Evolutionary conservation across 2,797 vertebrate genomes (phyloP), one percentile per base, ranked within the genome.

Genomic region (Myripristis jacobus): DNA sequence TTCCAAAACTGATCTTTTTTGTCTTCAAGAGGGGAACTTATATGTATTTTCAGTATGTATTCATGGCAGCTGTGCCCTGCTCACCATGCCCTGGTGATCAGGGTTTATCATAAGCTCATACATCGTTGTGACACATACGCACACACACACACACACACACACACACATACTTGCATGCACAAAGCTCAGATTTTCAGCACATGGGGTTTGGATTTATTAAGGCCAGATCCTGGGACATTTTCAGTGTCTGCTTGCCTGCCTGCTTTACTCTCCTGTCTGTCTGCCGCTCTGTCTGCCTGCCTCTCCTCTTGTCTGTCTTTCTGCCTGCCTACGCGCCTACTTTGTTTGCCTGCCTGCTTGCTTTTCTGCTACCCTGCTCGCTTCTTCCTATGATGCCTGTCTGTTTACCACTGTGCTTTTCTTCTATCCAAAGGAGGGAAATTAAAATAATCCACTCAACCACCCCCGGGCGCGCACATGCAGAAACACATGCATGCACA

Each of bases 391-490:
- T 66, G 72, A 62, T 36, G 9, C 9, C 31, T 62, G 46, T 63
- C 73, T 79, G 53, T 59, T 70, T 88, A 77, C 77, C 54, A 77
- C 73, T 66, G 67, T 62, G 66, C 73, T 27, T 31, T 73, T 61
- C 70, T 25, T 9, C 70, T 63, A 50, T 82, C 58, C 53, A 66
- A 81, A 70, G 62, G 50, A 83, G 57, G 50, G 66, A 75, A 61
- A 79, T 79, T 67, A 66, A 67, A 82, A 73, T 65, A 77, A 8
- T 63, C 67, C 52, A 38, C 62, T 25, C 13, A 58, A 12, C 18
- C 10, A 27, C 58, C 19, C 38, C 11, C 38, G 8, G 8, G n/a
- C 15, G 3, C 13, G 3, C 15, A 46, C 44, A 46, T 5, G 11
- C 46, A 19, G 7, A 9, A 5, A 19, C 46, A 21, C 46, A 10